Percentiles rank a stretch among this genome's conserved stretches.
These are phyloP conservation scores for Cyanocitta stelleri DNA, from an alignment of 2,113 vertebrate species.

Conservation along the genomic window DNA sequence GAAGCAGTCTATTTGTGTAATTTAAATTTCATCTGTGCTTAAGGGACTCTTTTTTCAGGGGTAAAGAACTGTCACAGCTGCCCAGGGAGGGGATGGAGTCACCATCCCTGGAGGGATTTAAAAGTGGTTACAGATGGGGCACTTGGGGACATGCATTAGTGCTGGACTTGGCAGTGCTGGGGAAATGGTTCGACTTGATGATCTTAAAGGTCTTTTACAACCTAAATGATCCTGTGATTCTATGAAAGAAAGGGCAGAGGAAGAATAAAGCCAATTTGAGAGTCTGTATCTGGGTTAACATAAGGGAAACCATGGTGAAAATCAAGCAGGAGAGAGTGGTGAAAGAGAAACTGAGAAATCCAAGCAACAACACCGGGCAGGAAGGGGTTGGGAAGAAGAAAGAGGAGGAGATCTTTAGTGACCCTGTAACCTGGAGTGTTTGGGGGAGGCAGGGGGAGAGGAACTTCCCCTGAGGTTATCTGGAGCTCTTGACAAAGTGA, in stretches of 20 bases:
- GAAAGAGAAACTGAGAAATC: not conserved
- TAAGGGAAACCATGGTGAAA: not conserved
- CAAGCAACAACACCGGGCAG: not conserved
- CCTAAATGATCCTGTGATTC: not conserved
- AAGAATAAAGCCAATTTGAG: not conserved
- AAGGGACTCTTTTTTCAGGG: not conserved
- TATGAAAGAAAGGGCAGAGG: not conserved
- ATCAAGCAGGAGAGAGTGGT: not conserved
- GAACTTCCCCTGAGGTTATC: slow-evolving; percentile 33
- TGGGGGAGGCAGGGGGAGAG: not conserved
- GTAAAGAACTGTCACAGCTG: not conserved
- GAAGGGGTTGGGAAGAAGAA: not conserved
- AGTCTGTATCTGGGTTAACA: not conserved
- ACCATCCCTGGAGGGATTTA: not conserved
- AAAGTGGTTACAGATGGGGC: not conserved
- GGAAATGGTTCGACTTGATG: not conserved
- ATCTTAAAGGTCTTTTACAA: not conserved
- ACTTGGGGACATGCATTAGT: not conserved
- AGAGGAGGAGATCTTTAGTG: not conserved
- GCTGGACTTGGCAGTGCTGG: not conserved
- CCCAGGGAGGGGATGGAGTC: not conserved
- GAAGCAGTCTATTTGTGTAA: not conserved
- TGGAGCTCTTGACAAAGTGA: slow-evolving; percentile 45
- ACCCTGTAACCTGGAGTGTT: not conserved
- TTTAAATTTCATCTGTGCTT: not conserved